Conservation (phyloP, 2,888 invertebrate genomes). For the Athalia cordata region DNA sequence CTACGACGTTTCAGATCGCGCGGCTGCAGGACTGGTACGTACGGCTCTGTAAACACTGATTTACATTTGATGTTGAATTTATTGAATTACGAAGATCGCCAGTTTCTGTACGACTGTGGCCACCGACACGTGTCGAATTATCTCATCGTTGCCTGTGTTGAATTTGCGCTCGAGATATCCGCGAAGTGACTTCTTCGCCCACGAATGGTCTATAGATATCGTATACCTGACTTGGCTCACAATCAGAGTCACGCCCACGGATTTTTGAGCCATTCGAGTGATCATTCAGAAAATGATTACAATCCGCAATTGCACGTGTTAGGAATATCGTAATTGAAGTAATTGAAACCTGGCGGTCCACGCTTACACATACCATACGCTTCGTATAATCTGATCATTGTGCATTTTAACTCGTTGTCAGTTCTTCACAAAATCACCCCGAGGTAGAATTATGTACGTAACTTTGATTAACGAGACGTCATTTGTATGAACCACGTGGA, state of each 20-base stretch:
- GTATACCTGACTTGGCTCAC: conserved; percentile 38
- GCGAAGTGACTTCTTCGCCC: conserved; percentile 39
- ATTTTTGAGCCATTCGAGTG: conserved; percentile 13
- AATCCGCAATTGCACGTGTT: conserved; percentile 26
- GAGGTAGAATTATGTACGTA: background rate
- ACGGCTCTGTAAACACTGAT: conserved; percentile 18
- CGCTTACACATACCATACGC: background rate
- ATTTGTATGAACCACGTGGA: conserved; percentile 1
- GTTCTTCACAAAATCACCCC: background rate
- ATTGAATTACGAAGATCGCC: conserved; percentile 30
- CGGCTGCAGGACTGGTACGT: background rate
- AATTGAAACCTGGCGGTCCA: conserved; percentile 10
- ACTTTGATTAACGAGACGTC: conserved; percentile 29
- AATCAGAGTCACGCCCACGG: conserved; percentile 38
- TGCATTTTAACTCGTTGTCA: background rate
- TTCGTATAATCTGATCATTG: conserved; percentile 1
- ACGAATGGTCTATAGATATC: conserved; percentile 17
- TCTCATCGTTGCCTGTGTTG: conserved; percentile 34
- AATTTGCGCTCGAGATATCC: conserved; percentile 35
- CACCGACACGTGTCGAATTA: conserved; percentile 41
- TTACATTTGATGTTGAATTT: conserved; percentile 32
- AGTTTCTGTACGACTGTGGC: conserved; percentile 7
- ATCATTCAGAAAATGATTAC: conserved; percentile 34
- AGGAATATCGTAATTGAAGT: conserved; percentile 6
- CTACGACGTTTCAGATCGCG: background rate